phyloP scores from a whole-genome alignment of 2,888 invertebrate genomes.

The Sinopyrophorus schimmeli region DNA sequence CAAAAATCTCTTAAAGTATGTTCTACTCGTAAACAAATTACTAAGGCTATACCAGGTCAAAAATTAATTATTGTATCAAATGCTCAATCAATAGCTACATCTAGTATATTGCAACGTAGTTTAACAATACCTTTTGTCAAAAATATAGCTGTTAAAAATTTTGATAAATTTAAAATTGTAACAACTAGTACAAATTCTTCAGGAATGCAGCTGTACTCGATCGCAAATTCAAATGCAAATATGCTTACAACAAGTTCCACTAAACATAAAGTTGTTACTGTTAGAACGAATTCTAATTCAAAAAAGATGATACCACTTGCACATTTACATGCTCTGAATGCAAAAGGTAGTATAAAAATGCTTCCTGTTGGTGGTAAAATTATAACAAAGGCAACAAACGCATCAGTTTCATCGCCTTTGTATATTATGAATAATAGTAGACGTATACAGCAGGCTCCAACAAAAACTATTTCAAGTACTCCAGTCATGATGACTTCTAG shows the following conservation, averaged over 20 bases:
- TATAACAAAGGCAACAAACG: slow-evolving; percentile 44
- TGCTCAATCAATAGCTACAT: slow-evolving; percentile 49
- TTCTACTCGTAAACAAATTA: slow-evolving; percentile 45
- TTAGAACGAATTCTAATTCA: slow-evolving; percentile 45
- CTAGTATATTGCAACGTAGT: slow-evolving; percentile 52
- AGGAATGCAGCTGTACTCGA: slow-evolving; percentile 29
- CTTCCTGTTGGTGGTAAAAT: slow-evolving; percentile 50
- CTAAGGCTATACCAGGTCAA: slow-evolving; percentile 46
- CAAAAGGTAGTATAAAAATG: slow-evolving; percentile 53
- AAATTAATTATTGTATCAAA: slow-evolving; percentile 54
- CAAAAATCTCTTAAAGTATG: slow-evolving; percentile 46
- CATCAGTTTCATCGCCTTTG: slow-evolving; percentile 42
- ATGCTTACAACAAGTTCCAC: slow-evolving; percentile 37
- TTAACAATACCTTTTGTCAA: slow-evolving; percentile 52
- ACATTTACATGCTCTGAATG: slow-evolving; percentile 52
- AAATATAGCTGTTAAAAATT: slow-evolving; percentile 52
- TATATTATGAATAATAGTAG: slow-evolving; percentile 45
- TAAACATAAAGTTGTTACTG: slow-evolving; percentile 52
- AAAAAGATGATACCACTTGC: slow-evolving; percentile 52
- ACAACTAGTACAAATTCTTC: slow-evolving; percentile 28
- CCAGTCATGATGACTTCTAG: slow-evolving; percentile 36
- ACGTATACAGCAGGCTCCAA: slow-evolving; percentile 34
- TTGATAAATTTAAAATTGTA: slow-evolving; percentile 54
- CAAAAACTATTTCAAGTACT: slow-evolving; percentile 37
- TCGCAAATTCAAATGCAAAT: slow-evolving; percentile 34